Conservation (phyloP, 2,888 invertebrate genomes). For the Patella ulyssiponensis region DNA sequence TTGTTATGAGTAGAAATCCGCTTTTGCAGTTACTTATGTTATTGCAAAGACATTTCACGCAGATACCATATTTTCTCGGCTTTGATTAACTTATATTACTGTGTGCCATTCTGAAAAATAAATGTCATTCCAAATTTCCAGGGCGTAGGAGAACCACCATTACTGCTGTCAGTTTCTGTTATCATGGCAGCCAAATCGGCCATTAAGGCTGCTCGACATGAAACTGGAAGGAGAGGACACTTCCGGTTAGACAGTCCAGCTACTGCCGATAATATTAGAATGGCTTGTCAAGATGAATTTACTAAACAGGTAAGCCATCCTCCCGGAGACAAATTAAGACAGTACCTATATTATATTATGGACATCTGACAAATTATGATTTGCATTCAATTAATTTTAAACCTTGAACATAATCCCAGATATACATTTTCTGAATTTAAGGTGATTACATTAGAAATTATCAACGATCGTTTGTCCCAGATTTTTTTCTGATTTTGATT, state of each 20-base stretch:
- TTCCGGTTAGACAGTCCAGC: constrained; percentile 86
- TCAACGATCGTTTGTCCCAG: too few species aligned
- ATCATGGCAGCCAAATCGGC: constrained; percentile 91
- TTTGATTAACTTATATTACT: background rate
- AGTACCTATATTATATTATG: background rate
- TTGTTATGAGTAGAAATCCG: too few species aligned
- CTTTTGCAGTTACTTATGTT: too few species aligned
- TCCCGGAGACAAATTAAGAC: background rate
- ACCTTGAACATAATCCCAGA: too few species aligned
- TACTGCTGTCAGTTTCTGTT: constrained; percentile 89
- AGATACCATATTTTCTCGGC: background rate
- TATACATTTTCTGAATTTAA: too few species aligned
- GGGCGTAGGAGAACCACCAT: constrained; percentile 96
- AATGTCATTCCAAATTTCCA: constrained; percentile 70
- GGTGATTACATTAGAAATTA: too few species aligned
- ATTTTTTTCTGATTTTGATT: constrained; percentile 10
- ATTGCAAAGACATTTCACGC: too few species aligned
- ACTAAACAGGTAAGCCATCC: constrained; percentile 79
- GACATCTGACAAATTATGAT: background rate
- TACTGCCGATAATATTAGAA: constrained; percentile 88
- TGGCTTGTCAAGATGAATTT: constrained; percentile 90
- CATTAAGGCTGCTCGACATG: constrained; percentile 83
- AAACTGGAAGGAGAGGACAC: constrained; percentile 76
- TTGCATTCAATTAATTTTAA: too few species aligned
- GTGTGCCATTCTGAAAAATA: background rate